Evolutionary conservation across 2,113 vertebrate genomes (phyloP).

Genomic region (Halichoerus grypus): DNA sequence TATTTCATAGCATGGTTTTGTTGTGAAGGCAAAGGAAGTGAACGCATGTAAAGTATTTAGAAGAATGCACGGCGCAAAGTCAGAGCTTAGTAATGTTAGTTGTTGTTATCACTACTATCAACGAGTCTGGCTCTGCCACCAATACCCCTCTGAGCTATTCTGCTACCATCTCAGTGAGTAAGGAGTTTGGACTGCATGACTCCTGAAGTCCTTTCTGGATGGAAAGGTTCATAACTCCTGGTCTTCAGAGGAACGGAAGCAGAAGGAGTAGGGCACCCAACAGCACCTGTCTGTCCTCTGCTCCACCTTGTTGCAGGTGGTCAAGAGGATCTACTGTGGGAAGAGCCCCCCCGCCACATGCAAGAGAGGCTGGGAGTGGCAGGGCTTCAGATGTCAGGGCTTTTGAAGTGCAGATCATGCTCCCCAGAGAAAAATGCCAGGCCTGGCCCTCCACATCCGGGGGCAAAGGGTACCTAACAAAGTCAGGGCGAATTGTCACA

Average conservation of each 20-base stretch:
- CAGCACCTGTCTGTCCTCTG: not conserved
- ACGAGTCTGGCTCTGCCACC: too few relatives aligned
- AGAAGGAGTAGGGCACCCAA: not conserved
- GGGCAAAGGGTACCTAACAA: not conserved
- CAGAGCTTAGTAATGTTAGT: not conserved
- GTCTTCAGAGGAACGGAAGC: not conserved
- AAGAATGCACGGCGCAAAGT: not conserved
- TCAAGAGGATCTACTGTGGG: not conserved
- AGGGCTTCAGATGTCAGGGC: slow-evolving; percentile 24
- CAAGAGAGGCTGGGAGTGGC: not conserved
- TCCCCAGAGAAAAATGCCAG: slow-evolving; percentile 50
- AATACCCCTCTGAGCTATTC: not conserved
- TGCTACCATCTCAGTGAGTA: not conserved
- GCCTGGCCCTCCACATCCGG: slow-evolving; percentile 35
- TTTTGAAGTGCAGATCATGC: slow-evolving; percentile 56
- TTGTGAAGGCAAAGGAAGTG: not conserved
- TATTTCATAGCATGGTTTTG: not conserved
- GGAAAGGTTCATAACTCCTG: too few relatives aligned
- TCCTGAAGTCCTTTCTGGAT: not conserved
- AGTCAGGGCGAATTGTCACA: slow-evolving; percentile 33
- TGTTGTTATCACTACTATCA: not conserved
- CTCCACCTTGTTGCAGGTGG: not conserved
- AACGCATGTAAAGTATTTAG: not conserved
- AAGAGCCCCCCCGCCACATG: not conserved
- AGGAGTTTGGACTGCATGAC: not conserved